phyloP scores from a whole-genome alignment of 2,797 vertebrate genomes.

The Varecia variegata region DNA sequence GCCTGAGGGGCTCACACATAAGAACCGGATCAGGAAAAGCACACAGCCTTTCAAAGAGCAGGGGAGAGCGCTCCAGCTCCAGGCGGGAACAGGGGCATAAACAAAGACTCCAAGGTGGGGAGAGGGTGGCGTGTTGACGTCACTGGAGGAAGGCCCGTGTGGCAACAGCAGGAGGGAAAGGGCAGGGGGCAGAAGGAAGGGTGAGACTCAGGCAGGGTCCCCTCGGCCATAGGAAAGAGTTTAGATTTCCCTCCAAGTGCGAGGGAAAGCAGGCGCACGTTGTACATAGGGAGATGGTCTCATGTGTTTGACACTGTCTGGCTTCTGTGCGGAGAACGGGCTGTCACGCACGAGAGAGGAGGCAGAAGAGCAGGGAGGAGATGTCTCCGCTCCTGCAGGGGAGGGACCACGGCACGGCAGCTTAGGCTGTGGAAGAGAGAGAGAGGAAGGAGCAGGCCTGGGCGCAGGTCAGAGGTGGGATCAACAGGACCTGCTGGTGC shows the following conservation, averaged over 20 bases:
- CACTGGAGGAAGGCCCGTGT: rapidly evolving
- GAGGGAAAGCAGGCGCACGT: not conserved
- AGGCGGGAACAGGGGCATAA: not conserved
- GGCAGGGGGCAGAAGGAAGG: rapidly evolving
- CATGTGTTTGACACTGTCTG: not conserved
- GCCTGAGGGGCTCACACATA: not conserved
- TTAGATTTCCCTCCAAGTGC: not conserved
- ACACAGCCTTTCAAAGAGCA: not conserved
- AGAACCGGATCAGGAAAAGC: not conserved
- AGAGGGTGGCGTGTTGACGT: not conserved
- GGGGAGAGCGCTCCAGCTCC: too few species aligned
- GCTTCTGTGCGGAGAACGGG: not conserved
- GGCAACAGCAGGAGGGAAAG: not conserved
- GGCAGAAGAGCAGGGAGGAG: too few species aligned
- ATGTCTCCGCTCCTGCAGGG: not conserved
- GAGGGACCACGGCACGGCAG: not conserved
- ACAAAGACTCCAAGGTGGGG: not conserved
- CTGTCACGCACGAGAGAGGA: not conserved
- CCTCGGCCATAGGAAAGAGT: not conserved
- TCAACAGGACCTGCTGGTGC: not conserved
- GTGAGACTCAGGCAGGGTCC: not conserved
- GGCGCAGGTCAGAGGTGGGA: not conserved
- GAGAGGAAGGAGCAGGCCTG: not conserved
- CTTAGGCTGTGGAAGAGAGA: too few species aligned
- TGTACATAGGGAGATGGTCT: not conserved